These are phyloP conservation scores for Rhabdomys pumilio DNA, from an alignment of 2,797 vertebrate species.

Conservation along the genomic window DNA sequence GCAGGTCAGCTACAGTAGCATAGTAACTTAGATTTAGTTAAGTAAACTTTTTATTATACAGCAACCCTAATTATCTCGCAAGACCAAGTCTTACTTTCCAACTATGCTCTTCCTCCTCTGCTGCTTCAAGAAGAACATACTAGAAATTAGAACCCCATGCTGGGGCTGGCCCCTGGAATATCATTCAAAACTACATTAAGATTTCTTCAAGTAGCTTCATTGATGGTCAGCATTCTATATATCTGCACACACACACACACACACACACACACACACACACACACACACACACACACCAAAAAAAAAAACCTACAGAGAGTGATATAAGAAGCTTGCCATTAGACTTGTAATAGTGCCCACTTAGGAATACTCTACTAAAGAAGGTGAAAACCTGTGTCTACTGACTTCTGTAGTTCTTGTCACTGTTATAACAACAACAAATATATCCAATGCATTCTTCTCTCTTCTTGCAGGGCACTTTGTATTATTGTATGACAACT, in stretches of 20 bases:
- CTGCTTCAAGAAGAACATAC: too few relatives aligned
- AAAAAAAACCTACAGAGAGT: background rate
- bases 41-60: too few relatives aligned
- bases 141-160: too few relatives aligned
- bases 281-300: background rate
- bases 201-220: constrained; percentile 33
- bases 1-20: too few relatives aligned
- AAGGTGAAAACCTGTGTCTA: background rate
- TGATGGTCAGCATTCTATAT: constrained; percentile 37
- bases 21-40: too few relatives aligned
- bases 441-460: background rate
- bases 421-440: background rate
- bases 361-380: constrained; percentile 30
- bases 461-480: background rate
- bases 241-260: background rate
- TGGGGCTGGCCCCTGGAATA: too few relatives aligned
- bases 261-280: too few relatives aligned
- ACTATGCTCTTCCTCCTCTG: too few relatives aligned
- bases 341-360: background rate
- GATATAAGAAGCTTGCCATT: background rate
- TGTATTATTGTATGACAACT: background rate
- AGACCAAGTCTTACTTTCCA: too few relatives aligned
- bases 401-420: background rate
- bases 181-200: background rate
- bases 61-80: too few relatives aligned